A percentile compares a stretch with the other conserved stretches of the same genome.
These are phyloP conservation scores for Pedionomus torquatus DNA, from an alignment of 2,113 vertebrate genomes.

Conservation along the genomic window DNA sequence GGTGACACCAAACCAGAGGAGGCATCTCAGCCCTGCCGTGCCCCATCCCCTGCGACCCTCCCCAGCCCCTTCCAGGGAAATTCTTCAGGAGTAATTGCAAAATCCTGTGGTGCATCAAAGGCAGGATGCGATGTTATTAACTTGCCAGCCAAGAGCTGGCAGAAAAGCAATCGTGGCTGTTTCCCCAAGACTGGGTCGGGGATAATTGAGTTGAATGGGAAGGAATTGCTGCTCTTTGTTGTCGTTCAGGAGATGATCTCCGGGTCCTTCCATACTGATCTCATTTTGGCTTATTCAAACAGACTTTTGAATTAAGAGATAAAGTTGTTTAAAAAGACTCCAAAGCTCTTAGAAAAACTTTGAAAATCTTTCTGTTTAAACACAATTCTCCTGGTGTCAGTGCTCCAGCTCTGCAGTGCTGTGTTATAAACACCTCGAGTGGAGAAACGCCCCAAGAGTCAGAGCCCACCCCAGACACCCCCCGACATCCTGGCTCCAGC, in stretches of 20 bases:
- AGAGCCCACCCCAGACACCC: rapidly evolving
- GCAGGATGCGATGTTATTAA: not conserved
- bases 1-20: rapidly evolving
- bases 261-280: not conserved
- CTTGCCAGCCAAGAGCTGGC: conserved; percentile 2
- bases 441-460: rapidly evolving
- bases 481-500: rapidly evolving
- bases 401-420: not conserved
- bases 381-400: not conserved
- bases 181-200: conserved; percentile 42
- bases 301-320: conserved; percentile 20
- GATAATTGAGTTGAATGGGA: conserved; percentile 30
- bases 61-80: not conserved
- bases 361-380: not conserved
- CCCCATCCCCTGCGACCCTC: not conserved
- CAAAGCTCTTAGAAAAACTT: not conserved
- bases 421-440: rapidly evolving
- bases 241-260: not conserved
- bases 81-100: not conserved
- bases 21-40: rapidly evolving
- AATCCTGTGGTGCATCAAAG: not conserved
- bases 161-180: conserved; percentile 13
- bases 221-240: conserved; percentile 14
- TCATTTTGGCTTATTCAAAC: conserved; percentile 12
- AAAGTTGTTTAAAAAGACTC: not conserved